A percentile compares a stretch with the other conserved stretches of the same genome.
phyloP scores from a whole-genome alignment of 2,113 vertebrate genomes.

The Myocastor coypus region DNA sequence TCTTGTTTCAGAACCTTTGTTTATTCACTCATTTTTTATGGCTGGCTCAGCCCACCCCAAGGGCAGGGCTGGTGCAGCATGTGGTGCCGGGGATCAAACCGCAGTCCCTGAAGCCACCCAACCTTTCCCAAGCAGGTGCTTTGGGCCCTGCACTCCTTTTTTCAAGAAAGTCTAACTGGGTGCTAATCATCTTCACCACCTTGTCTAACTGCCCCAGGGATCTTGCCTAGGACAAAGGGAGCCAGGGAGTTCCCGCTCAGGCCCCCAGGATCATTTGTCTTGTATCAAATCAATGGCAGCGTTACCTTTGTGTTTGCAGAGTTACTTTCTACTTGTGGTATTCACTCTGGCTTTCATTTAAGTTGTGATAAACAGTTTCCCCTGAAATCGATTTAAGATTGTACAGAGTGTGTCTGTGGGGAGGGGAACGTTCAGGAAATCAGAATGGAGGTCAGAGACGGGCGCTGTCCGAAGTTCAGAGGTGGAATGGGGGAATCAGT shows the following conservation, averaged over 20 bases:
- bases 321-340: background rate
- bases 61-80: too few species aligned
- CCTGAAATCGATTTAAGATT: background rate
- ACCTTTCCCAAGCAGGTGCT: too few species aligned
- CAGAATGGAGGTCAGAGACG: fast-evolving
- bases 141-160: background rate
- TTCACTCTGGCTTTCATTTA: background rate
- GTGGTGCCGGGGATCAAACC: too few species aligned
- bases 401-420: background rate
- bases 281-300: background rate
- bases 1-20: too few species aligned
- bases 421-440: background rate
- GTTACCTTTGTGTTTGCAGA: background rate
- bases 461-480: fast-evolving
- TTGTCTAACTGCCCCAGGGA: background rate
- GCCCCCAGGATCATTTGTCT: background rate
- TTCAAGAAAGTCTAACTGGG: background rate
- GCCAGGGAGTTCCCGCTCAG: background rate
- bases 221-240: background rate
- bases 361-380: background rate
- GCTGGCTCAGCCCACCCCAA: too few species aligned
- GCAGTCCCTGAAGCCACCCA: too few species aligned
- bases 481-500: background rate
- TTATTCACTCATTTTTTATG: too few species aligned
- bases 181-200: background rate